Conservation (phyloP, 2,888 invertebrate genomes). For the Agriopis aurantiaria region DNA sequence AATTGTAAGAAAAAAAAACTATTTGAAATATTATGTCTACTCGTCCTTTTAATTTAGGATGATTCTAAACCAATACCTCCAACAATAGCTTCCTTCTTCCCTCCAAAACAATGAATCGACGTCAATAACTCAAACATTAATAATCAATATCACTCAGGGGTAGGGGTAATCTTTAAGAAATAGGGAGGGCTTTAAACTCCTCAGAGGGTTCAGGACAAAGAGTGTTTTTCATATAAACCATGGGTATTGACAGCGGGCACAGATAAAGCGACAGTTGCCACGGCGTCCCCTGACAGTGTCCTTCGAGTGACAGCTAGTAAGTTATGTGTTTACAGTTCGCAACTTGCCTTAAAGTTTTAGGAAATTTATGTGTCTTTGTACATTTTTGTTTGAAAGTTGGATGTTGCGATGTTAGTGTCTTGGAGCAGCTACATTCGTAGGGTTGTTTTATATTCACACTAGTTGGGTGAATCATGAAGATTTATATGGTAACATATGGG, state of each 20-base stretch:
- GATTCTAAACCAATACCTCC: background rate
- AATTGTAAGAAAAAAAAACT: background rate
- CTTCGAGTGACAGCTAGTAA: conserved; percentile 46
- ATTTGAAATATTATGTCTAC: background rate
- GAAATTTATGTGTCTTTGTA: conserved; percentile 45
- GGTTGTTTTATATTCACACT: background rate
- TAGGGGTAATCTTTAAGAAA: conserved; percentile 57
- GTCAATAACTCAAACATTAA: conserved; percentile 48
- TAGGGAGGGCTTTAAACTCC: conserved; percentile 59
- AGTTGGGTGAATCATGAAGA: no score
- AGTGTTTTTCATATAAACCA: conserved; percentile 57
- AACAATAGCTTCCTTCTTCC: conserved; percentile 9
- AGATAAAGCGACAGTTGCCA: background rate
- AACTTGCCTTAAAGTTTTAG: conserved; percentile 38
- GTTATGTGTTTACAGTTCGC: conserved; percentile 48
- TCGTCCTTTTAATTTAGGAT: background rate
- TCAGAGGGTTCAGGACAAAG: conserved; percentile 52
- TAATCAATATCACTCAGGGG: conserved; percentile 53
- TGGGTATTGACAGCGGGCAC: conserved; percentile 29
- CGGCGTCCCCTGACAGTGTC: conserved; percentile 37
- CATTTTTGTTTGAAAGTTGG: conserved; percentile 34
- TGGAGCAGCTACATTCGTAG: background rate
- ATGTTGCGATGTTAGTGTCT: background rate
- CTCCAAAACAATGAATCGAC: conserved; percentile 32
- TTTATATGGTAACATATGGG: no score